Base-by-base conservation (phyloP, 2,113 vertebrate genomes). In the Sisor rabdophorus region DNA sequence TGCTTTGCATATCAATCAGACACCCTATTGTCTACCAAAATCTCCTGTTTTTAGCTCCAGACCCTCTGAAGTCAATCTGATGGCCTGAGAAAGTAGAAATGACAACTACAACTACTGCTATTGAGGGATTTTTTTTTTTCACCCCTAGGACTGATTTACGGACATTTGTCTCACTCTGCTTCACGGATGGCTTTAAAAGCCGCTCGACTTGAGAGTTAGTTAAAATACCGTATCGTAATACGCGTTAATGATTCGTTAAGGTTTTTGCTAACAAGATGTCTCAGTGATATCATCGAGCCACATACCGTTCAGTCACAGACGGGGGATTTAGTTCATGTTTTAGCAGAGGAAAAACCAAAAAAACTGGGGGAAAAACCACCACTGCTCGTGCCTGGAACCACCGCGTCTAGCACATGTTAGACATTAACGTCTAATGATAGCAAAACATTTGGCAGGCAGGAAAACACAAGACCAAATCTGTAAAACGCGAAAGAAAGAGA, bases 361-460 rank as follows among this genome's bases (percentile, higher is more conserved):
- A 8, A 36, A 36, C 32, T 36, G 32, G 32, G 32, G 7, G 16
- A 65, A 44, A 30, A 17, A 11, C 19, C 28, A 65, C 54, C 30
- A 67, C n/a, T 10, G 40, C 40, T 58, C 10, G 11, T 28, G 24
- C 36, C 68, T 8, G 22, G 22, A 54, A 71, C 50, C 32, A 54
- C 22, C 32, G 13, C n/a, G 28, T 50, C 68, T 71, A 22, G 58
- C 58, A 63, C 58, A 44, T 67, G 63, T 58, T 44, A 74, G 22
- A 68, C 65, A 69, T 69, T 69, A 54, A 63, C 11, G 10, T 22
- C 68, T 44, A 50, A 71, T 71, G 76, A 78, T 60, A 54, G 24
- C 30, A 55, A 61, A 71, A 71, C 32, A 61, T 61, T 50, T 71
- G 68, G 56, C 32, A 22, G 17, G 11, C 36, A 28, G 40, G 28